A percentile compares a stretch with the other conserved stretches of the same genome.
Evolutionary conservation across 2,113 vertebrate genomes (phyloP).

Genomic region (Ceyx margarethae): DNA sequence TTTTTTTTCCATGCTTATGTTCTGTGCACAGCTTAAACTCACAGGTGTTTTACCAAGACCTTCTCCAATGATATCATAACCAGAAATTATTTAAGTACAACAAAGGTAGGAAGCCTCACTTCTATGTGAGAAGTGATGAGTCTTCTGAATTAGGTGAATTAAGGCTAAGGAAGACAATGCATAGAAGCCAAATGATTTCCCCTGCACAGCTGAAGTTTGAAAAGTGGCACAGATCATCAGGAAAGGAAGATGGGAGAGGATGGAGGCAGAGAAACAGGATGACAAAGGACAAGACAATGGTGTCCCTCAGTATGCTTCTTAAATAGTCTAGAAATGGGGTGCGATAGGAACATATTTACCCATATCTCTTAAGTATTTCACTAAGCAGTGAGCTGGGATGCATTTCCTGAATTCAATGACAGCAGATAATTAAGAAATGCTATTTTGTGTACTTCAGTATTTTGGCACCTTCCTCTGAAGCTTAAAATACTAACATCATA

Average conservation of each 20-base stretch:
- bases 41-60: background rate
- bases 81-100: conserved; percentile 19
- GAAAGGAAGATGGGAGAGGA: background rate
- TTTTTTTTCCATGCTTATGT: background rate
- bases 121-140: background rate
- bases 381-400: background rate
- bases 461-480: background rate
- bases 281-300: background rate
- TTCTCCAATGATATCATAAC: background rate
- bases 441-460: background rate
- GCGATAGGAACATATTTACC: background rate
- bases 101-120: conserved; percentile 54
- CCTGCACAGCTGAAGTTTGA: background rate
- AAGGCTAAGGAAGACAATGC: conserved; percentile 39
- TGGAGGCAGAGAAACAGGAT: background rate
- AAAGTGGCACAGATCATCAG: background rate
- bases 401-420: background rate
- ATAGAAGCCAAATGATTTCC: conserved; percentile 38
- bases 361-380: background rate
- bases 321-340: background rate
- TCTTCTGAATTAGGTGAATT: background rate
- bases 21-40: background rate
- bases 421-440: background rate
- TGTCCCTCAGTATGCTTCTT: background rate
- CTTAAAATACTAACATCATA: background rate